phyloP scores from a whole-genome alignment of 2,113 vertebrate species.

The Cavia aperea region DNA sequence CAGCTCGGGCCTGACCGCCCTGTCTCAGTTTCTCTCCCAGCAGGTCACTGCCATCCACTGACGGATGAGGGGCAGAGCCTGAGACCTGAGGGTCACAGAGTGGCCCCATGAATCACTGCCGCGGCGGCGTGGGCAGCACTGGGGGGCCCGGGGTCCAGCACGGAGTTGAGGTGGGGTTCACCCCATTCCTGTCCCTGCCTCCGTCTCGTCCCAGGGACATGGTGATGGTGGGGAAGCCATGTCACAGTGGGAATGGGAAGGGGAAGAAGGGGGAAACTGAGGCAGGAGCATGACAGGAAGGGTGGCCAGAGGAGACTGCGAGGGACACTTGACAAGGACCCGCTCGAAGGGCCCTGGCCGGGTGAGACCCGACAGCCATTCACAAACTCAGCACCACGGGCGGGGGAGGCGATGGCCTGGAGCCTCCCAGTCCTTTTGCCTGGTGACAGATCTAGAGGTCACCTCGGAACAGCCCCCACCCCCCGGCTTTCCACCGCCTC shows the following conservation, averaged over 20 bases:
- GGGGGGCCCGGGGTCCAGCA: background rate
- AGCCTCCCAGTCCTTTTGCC: background rate
- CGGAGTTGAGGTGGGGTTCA: rapidly evolving
- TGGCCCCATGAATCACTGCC: no score
- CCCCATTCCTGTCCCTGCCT: background rate
- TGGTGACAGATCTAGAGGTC: background rate
- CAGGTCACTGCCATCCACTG: no score
- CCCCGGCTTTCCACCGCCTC: background rate
- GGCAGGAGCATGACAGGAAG: background rate
- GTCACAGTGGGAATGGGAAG: background rate
- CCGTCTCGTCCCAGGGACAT: rapidly evolving
- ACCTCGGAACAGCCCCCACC: background rate
- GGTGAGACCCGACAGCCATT: no score
- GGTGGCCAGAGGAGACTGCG: background rate
- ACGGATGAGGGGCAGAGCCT: no score
- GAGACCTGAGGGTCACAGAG: no score
- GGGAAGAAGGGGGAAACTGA: background rate
- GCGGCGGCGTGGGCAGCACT: no score
- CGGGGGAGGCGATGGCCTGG: background rate
- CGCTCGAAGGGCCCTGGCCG: background rate
- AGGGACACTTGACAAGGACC: background rate
- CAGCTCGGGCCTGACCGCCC: background rate
- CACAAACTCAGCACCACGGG: no score
- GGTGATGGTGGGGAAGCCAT: rapidly evolving
- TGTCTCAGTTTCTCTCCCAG: background rate